phyloP scores from a whole-genome alignment of 2,888 invertebrate genomes.

The Tachina fera region DNA sequence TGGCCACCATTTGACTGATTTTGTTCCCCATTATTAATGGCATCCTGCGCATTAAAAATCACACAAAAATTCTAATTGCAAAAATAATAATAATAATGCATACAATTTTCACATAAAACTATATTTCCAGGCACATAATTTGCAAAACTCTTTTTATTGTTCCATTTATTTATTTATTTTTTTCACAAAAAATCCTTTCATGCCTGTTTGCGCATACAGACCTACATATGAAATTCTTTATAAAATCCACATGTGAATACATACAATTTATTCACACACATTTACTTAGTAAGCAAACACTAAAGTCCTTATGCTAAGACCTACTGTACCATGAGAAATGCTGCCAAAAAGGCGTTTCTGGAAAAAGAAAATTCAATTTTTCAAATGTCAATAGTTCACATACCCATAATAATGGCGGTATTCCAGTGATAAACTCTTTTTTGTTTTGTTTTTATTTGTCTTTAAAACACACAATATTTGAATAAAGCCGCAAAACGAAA shows the following conservation, averaged over 20 bases:
- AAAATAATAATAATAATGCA: no score
- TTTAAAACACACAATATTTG: slow-evolving; percentile 65
- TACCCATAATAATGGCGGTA: slow-evolving; percentile 64
- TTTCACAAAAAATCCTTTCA: slow-evolving; percentile 46
- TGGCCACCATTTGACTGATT: no score
- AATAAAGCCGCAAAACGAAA: slow-evolving; percentile 70
- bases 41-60: no score
- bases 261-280: not conserved
- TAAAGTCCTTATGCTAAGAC: not conserved
- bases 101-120: slow-evolving; percentile 1
- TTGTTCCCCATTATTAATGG: no score
- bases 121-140: slow-evolving; percentile 20
- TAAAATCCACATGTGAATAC: not conserved
- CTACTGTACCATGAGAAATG: slow-evolving; percentile 49
- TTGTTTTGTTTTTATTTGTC: slow-evolving; percentile 36
- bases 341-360: slow-evolving; percentile 65
- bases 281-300: not conserved
- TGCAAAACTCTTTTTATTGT: not conserved
- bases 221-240: slow-evolving; percentile 49
- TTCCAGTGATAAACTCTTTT: slow-evolving; percentile 60
- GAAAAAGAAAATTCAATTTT: slow-evolving; percentile 70
- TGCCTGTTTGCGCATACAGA: slow-evolving; percentile 16
- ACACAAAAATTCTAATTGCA: not conserved
- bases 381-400: slow-evolving; percentile 69
- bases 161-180: not conserved